Evolutionary conservation across 2,797 vertebrate species (phyloP).

Genomic region (Synanceia verrucosa): DNA sequence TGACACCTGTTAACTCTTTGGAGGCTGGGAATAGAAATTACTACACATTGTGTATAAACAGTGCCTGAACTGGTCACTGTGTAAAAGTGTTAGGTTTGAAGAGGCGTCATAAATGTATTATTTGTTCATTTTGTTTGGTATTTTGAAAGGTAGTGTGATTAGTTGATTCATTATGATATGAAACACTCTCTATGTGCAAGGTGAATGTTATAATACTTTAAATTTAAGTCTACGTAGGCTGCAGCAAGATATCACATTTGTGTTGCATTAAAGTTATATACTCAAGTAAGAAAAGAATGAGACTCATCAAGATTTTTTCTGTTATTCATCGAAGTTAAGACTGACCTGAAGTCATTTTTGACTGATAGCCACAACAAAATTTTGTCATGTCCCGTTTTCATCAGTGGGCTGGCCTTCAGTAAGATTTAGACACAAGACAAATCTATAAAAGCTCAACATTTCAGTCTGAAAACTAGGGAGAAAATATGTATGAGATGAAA

Average conservation of each 20-base stretch:
- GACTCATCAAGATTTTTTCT: too few relatives aligned
- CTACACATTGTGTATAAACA: background rate
- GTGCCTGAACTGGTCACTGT: background rate
- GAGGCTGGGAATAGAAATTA: background rate
- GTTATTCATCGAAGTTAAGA: too few relatives aligned
- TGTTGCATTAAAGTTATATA: too few relatives aligned
- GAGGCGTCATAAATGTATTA: background rate
- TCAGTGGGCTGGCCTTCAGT: background rate
- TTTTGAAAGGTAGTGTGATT: background rate
- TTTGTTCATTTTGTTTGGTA: background rate
- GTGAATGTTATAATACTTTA: too few relatives aligned
- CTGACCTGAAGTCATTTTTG: too few relatives aligned
- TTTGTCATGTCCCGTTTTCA: background rate
- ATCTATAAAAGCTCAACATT: background rate
- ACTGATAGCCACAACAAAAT: background rate
- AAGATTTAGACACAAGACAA: background rate
- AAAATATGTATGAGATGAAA: background rate
- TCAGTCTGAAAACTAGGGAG: background rate
- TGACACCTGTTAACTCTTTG: conserved; percentile 42
- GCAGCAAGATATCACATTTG: too few relatives aligned
- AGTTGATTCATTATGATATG: too few relatives aligned
- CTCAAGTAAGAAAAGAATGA: too few relatives aligned
- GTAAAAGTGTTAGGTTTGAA: background rate
- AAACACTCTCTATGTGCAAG: too few relatives aligned
- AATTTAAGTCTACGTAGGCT: too few relatives aligned